Evolutionary conservation across 2,113 vertebrate species (phyloP).

Genomic region (Gymnorhina tibicen): DNA sequence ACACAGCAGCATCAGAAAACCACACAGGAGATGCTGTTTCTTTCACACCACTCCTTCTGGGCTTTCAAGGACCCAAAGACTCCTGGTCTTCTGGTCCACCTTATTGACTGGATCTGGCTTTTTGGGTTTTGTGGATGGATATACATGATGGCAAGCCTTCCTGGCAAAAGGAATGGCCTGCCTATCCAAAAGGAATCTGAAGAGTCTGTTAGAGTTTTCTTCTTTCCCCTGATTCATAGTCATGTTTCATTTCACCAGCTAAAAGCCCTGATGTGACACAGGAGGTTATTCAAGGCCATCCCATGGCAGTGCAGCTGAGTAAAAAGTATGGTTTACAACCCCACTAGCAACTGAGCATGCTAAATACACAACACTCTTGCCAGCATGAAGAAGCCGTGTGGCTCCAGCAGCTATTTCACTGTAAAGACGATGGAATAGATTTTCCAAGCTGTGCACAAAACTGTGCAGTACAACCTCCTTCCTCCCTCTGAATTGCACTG

Average conservation of each 20-base stretch:
- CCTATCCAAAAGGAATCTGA: not conserved
- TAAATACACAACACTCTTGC: slow-evolving; percentile 34
- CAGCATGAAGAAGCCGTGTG: slow-evolving; percentile 7
- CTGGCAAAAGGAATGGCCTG: not conserved
- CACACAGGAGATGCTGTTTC: not conserved
- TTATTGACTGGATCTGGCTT: not conserved
- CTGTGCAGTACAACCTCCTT: not conserved
- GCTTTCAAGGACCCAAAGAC: not conserved
- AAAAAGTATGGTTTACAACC: slow-evolving; percentile 12
- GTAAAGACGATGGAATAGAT: not conserved
- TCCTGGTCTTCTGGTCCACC: not conserved
- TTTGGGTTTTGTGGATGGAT: not conserved
- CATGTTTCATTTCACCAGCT: slow-evolving; percentile 8
- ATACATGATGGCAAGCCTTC: not conserved
- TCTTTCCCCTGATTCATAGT: not conserved
- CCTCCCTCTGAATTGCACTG: not conserved
- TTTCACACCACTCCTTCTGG: not conserved
- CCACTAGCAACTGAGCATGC: not conserved
- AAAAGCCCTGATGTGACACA: slow-evolving; percentile 40
- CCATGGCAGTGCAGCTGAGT: not conserved
- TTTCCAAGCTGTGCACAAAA: slow-evolving; percentile 9
- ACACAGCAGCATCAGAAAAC: not conserved
- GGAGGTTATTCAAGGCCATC: slow-evolving; percentile 48
- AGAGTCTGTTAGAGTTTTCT: not conserved
- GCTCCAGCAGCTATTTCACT: not conserved